Percentiles rank a stretch among this genome's conserved stretches.
These are phyloP conservation scores for Cynocephalus volans DNA, from an alignment of 2,113 vertebrate species.

Conservation along the genomic window DNA sequence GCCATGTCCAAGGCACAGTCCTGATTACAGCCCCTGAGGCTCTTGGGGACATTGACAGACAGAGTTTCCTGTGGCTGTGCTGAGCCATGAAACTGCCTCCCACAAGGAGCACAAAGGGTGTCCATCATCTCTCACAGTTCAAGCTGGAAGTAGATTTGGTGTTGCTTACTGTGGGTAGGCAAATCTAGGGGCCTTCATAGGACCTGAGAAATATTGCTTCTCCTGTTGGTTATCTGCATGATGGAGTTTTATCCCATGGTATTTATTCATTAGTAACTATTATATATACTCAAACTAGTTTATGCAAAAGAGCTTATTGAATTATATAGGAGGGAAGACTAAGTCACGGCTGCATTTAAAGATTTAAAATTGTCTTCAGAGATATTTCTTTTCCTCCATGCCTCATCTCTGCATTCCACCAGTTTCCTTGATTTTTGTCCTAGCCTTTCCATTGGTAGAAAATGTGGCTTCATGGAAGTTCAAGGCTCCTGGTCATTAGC, in stretches of 20 bases:
- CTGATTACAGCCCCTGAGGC: neutral
- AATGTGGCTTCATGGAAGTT: neutral
- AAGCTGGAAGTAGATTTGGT: neutral
- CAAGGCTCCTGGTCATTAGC: neutral
- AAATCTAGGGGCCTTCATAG: neutral
- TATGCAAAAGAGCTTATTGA: neutral
- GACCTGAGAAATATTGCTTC: neutral
- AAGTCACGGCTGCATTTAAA: neutral
- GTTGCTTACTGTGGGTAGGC: neutral
- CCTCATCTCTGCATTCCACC: neutral
- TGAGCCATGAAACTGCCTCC: neutral
- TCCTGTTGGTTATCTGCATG: fast-evolving
- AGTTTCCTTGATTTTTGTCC: neutral
- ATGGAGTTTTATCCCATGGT: neutral
- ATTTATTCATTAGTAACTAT: neutral
- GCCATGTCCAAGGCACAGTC: neutral
- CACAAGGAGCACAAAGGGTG: neutral
- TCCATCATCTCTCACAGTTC: neutral
- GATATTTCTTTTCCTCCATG: neutral
- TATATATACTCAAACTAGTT: neutral
- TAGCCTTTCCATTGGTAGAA: neutral
- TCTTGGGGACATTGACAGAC: neutral
- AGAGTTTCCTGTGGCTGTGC: neutral
- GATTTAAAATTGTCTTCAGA: neutral
- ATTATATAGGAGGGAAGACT: neutral